Evolutionary conservation across 2,888 invertebrate species (phyloP).

Genomic region (Drosophila lutescens): DNA sequence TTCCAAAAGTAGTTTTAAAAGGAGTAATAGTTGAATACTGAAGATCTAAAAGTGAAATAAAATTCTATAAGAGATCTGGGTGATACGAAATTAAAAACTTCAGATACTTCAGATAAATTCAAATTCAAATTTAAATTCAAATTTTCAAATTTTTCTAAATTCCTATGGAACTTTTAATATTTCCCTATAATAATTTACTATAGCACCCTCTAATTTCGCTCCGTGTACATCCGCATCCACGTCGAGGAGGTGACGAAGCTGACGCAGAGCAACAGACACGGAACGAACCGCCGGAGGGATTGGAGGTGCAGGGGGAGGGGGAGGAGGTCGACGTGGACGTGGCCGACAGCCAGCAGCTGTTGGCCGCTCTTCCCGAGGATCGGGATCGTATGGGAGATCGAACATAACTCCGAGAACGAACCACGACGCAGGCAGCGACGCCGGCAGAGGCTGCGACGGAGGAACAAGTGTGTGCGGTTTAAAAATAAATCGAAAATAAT

Average conservation of each 20-base stretch:
- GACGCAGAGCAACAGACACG: constrained; percentile 11
- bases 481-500: constrained; percentile 81
- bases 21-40: too few relatives aligned
- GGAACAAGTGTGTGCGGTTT: constrained; percentile 82
- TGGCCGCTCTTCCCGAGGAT: constrained; percentile 57
- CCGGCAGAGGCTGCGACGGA: constrained; percentile 9
- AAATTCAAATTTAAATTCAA: too few relatives aligned
- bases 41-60: too few relatives aligned
- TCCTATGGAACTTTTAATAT: too few relatives aligned
- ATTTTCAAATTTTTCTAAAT: too few relatives aligned
- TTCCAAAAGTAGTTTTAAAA: too few relatives aligned
- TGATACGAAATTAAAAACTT: too few relatives aligned
- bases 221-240: constrained; percentile 25
- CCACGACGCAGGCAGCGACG: constrained; percentile 11
- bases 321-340: constrained; percentile 31
- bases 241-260: constrained; percentile 62
- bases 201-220: not conserved
- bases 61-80: too few relatives aligned
- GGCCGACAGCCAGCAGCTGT: constrained; percentile 69
- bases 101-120: too few relatives aligned
- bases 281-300: constrained; percentile 1
- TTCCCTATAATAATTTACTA: too few relatives aligned
- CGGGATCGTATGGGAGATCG: constrained; percentile 29
- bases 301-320: not conserved
- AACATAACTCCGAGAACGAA: constrained; percentile 28